Percentiles rank a stretch among this genome's conserved stretches.
Evolutionary conservation across 2,113 vertebrate genomes (phyloP).

Genomic region (Synchiropus splendidus): DNA sequence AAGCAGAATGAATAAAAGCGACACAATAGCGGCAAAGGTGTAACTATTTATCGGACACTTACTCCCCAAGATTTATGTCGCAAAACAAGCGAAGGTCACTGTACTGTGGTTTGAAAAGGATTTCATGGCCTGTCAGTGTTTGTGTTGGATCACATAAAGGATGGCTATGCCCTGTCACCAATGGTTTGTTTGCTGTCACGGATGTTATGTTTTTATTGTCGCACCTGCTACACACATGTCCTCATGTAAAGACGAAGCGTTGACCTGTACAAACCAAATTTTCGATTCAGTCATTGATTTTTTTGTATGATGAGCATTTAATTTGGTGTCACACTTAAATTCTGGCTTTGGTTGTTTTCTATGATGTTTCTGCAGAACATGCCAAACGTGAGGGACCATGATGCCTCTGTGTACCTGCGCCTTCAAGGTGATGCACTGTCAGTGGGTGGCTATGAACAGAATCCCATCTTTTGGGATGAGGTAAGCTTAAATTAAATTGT

Average conservation of each 20-base stretch:
- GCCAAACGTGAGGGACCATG: conserved; percentile 95
- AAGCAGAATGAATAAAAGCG: conserved; percentile 14
- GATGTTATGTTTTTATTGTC: conserved; percentile 4
- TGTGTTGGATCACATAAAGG: conserved; percentile 7
- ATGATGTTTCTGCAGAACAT: conserved; percentile 73
- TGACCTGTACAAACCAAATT: too few relatives aligned
- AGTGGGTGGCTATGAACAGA: conserved; percentile 90
- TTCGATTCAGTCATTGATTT: too few relatives aligned
- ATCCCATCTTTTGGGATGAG: conserved; percentile 95
- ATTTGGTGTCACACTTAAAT: too few relatives aligned
- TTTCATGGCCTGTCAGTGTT: conserved; percentile 14
- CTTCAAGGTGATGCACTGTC: conserved; percentile 97
- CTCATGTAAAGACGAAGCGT: not conserved
- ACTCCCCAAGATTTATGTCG: conserved; percentile 1
- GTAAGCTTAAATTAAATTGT: conserved; percentile 51
- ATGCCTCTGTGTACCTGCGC: conserved; percentile 91
- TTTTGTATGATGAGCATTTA: too few relatives aligned
- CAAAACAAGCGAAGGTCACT: not conserved
- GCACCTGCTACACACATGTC: not conserved
- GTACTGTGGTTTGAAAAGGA: conserved; percentile 2
- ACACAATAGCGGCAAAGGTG: conserved; percentile 3
- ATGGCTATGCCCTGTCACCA: conserved; percentile 4
- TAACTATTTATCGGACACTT: conserved; percentile 7
- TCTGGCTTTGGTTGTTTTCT: too few relatives aligned
- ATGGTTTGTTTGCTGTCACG: conserved; percentile 8